Conservation (phyloP, 2,113 vertebrate species). For the Bubo blakistoni region DNA sequence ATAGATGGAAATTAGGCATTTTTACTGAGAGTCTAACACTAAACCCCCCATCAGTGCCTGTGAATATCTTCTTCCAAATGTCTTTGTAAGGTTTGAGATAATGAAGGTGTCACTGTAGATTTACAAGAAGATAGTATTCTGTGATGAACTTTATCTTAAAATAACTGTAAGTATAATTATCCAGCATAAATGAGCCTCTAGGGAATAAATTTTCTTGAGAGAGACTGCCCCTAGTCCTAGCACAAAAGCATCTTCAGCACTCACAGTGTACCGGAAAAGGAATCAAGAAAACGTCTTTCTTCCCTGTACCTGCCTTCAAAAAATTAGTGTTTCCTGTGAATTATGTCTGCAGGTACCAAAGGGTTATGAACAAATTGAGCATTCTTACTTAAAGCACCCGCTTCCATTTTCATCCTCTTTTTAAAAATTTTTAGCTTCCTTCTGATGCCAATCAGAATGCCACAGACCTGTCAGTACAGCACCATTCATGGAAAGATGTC, state of each 20-base stretch:
- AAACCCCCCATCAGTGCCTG: background rate
- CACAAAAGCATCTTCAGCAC: background rate
- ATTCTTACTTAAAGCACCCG: background rate
- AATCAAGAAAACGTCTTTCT: background rate
- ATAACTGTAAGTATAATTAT: slow-evolving; percentile 34
- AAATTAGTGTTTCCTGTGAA: background rate
- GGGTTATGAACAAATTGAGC: background rate
- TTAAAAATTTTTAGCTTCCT: background rate
- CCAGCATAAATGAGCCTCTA: background rate
- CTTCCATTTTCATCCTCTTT: background rate
- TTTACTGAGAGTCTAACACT: background rate
- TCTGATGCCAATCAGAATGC: background rate
- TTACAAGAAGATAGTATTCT: background rate
- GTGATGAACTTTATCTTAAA: slow-evolving; percentile 35
- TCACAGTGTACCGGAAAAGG: background rate
- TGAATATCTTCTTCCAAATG: background rate
- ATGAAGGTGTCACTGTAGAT: slow-evolving; percentile 19
- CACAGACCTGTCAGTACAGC: accelerated
- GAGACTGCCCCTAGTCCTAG: background rate
- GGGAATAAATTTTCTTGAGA: slow-evolving; percentile 19
- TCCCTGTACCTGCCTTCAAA: background rate
- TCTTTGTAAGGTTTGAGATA: background rate
- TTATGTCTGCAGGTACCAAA: background rate
- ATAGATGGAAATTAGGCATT: background rate
- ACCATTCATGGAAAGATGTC: background rate